Base-by-base conservation (phyloP, 2,888 invertebrate genomes). In the Apamea epomidion region DNA sequence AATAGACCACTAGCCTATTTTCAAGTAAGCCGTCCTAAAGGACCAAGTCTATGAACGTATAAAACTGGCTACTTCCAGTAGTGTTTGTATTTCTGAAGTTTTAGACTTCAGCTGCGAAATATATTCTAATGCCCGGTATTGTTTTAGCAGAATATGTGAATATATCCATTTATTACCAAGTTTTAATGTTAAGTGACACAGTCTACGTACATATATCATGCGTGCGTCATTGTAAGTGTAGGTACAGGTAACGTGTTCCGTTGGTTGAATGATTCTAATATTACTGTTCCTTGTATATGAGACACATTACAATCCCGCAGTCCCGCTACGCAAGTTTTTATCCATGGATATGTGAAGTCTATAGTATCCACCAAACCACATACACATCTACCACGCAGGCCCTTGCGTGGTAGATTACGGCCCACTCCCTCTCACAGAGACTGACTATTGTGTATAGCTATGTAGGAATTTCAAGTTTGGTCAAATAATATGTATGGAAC, bases 241-340 rank as follows among this genome's bases (percentile, higher is more conserved):
- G 68, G 16, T 48, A n/a, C 62, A 37, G 64, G 64, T 64, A 25
- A 72, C 67, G 60, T 65, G 54, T 80, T 81, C 77, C 51, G 79
- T 85, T 77, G n/a, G 71, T 80, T 76, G 75, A 81, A 84, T 81
- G 48, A 74, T 68, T 81, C 78, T 85, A 65, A 82, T 80, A 84
- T 81, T 58, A 74, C 62, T 67, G 80, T 82, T 76, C 78, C 81
- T 86, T 81, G 78, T 60, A 72, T 80, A 80, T 67, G 79, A 78
- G 78, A 80, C 84, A 84, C 77, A 80, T 87, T 85, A 85, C 80
- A 84, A 89, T 92, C 89, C 89, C 90, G 91, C 91, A 84, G 89
- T 92, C 89, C 89, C 90, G 91, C 91, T 91, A 91, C 81, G 88
- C 85, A 88, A 90, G 72, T 79, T 77, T 69, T 79, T 76, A 75